Percentiles rank a stretch among this genome's conserved stretches.
Conservation (phyloP, 2,888 invertebrate genomes). For the Tiliacea citrago region DNA sequence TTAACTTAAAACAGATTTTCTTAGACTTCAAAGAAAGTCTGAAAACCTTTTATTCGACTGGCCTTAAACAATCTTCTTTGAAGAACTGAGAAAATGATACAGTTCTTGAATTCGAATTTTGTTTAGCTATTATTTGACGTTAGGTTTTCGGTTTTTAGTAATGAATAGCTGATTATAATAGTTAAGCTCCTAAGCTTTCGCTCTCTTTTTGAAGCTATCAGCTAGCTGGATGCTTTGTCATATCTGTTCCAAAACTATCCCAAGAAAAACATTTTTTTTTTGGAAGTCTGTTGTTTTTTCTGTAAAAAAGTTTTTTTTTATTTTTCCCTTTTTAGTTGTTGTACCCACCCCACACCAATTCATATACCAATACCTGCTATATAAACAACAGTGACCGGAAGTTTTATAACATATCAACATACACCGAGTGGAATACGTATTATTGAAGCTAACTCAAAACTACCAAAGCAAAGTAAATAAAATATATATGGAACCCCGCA, state of each 20-base stretch:
- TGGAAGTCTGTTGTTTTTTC: too few relatives aligned
- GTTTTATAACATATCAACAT: too few relatives aligned
- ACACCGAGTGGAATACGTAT: too few relatives aligned
- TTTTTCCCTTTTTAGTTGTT: too few relatives aligned
- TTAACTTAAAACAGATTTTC: conserved; percentile 2
- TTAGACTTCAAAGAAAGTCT: conserved; percentile 16
- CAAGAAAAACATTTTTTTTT: background rate
- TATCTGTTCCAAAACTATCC: background rate
- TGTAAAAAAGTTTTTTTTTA: too few relatives aligned
- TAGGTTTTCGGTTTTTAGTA: background rate
- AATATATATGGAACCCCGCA: too few relatives aligned
- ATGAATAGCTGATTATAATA: background rate
- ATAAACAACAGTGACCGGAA: too few relatives aligned
- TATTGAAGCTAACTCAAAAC: too few relatives aligned
- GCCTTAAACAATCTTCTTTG: background rate
- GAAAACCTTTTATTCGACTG: background rate
- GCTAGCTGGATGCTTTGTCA: background rate
- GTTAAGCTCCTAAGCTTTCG: background rate
- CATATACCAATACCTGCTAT: too few relatives aligned
- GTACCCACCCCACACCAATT: too few relatives aligned
- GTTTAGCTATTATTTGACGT: background rate
- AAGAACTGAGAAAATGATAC: background rate
- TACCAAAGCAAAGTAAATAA: too few relatives aligned
- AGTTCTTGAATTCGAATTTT: background rate
- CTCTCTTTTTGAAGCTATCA: background rate